Conservation (phyloP, 2,888 invertebrate genomes). For the Gonocerus acuteangulatus region DNA sequence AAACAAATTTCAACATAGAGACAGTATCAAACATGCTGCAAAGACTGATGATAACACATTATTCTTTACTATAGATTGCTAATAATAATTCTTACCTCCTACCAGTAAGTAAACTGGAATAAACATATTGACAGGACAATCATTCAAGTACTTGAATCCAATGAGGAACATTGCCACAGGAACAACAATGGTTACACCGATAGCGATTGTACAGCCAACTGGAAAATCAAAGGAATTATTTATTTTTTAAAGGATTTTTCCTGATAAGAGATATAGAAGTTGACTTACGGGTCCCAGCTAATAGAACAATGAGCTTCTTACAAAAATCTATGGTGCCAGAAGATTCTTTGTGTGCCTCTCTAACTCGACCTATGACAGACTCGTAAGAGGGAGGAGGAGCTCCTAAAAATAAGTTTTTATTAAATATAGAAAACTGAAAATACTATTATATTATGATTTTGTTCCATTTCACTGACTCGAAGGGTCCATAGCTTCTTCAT, state of each 20-base stretch:
- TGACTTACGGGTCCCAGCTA: conserved; percentile 56
- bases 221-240: conserved; percentile 40
- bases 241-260: neutral
- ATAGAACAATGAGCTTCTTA: conserved; percentile 52
- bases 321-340: conserved; percentile 55
- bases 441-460: conserved; percentile 12
- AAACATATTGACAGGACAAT: conserved; percentile 58
- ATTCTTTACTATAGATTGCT: too few relatives aligned
- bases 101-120: conserved; percentile 63
- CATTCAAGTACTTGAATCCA: conserved; percentile 55
- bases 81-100: conserved; percentile 52
- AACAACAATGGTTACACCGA: conserved; percentile 55
- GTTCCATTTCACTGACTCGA: conserved; percentile 46
- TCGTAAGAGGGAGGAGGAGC: conserved; percentile 61
- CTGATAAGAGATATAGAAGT: conserved; percentile 16
- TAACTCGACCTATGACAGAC: conserved; percentile 56
- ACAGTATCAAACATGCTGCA: too few relatives aligned
- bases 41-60: too few relatives aligned
- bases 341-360: conserved; percentile 54
- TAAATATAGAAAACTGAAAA: conserved; percentile 10
- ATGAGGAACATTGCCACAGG: conserved; percentile 62
- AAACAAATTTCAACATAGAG: too few relatives aligned
- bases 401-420: conserved; percentile 27
- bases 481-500: conserved; percentile 55
- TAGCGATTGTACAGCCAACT: conserved; percentile 59